Percentiles rank a stretch among this genome's conserved stretches.
Conservation (phyloP, 1,140 invertebrate genomes). For the Drosophila mojavensis region DNA sequence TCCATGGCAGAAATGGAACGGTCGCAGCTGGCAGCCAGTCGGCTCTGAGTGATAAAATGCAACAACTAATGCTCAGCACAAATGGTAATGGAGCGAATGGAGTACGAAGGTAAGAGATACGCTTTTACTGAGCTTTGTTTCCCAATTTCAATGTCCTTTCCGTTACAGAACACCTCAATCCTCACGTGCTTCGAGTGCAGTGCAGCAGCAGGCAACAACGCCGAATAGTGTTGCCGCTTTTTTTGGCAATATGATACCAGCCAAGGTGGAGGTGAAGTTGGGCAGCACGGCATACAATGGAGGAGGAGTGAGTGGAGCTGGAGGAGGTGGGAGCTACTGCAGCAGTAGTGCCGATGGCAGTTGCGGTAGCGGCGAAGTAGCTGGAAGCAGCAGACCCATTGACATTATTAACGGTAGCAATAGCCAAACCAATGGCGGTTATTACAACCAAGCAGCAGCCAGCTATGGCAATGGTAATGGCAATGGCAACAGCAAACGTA, state of each 20-base stretch:
- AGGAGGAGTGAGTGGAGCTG: neutral
- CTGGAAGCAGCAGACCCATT: constrained; percentile 63
- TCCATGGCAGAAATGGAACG: constrained; percentile 15
- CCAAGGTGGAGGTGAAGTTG: constrained; percentile 80
- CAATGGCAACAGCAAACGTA: constrained; percentile 47
- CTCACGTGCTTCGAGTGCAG: constrained; percentile 55
- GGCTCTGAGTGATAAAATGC: constrained; percentile 66
- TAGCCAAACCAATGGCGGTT: constrained; percentile 47
- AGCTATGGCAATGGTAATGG: constrained; percentile 45
- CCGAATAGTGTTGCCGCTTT: constrained; percentile 75
- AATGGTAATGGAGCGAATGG: constrained; percentile 57
- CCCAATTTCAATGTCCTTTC: neutral
- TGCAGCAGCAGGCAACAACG: constrained; percentile 54
- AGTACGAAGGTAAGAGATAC: constrained; percentile 37
- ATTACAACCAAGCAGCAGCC: constrained; percentile 43
- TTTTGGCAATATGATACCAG: constrained; percentile 81
- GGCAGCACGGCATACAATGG: constrained; percentile 47
- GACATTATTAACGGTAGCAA: constrained; percentile 59
- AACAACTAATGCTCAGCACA: constrained; percentile 59
- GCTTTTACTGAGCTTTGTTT: neutral
- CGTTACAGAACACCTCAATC: constrained; percentile 57
- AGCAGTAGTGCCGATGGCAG: constrained; percentile 67
- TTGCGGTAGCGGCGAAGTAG: constrained; percentile 36
- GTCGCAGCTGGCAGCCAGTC: constrained; percentile 30
- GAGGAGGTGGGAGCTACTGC: constrained; percentile 45